Evolutionary conservation across 2,113 vertebrate genomes (phyloP).

Genomic region (Cyanocitta stelleri): DNA sequence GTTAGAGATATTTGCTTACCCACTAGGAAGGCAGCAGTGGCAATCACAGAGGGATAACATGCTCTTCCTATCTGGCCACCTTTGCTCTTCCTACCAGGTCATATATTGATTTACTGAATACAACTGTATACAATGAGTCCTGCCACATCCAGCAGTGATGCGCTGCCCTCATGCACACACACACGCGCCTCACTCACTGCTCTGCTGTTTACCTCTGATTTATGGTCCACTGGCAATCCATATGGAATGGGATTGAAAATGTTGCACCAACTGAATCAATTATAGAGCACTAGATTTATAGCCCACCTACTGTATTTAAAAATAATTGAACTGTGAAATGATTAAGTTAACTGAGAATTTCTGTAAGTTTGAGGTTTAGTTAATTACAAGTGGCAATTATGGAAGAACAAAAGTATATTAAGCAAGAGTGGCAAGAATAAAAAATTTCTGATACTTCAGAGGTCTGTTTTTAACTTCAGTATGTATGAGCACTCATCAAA

Average conservation of each 20-base stretch:
- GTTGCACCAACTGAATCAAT: constrained; percentile 18
- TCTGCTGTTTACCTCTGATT: constrained; percentile 30
- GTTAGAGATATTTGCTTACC: neutral
- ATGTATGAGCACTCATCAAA: neutral
- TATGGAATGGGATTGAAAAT: neutral
- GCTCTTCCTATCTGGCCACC: neutral
- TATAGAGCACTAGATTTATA: constrained; percentile 23
- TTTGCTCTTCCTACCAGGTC: neutral
- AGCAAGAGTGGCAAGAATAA: neutral
- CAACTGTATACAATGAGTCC: neutral
- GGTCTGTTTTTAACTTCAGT: neutral
- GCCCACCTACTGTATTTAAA: constrained; percentile 43
- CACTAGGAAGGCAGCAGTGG: neutral
- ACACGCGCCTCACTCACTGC: neutral
- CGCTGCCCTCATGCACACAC: neutral
- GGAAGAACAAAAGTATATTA: neutral
- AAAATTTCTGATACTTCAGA: neutral
- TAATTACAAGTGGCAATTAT: constrained; percentile 16
- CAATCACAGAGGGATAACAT: neutral
- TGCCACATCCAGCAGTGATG: neutral
- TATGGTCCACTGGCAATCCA: neutral
- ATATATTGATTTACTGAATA: neutral
- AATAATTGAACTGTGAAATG: constrained; percentile 42
- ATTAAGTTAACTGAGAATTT: constrained; percentile 45
- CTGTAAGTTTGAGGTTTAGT: neutral